phyloP scores from a whole-genome alignment of 2,888 invertebrate species.

The Ischnura elegans region DNA sequence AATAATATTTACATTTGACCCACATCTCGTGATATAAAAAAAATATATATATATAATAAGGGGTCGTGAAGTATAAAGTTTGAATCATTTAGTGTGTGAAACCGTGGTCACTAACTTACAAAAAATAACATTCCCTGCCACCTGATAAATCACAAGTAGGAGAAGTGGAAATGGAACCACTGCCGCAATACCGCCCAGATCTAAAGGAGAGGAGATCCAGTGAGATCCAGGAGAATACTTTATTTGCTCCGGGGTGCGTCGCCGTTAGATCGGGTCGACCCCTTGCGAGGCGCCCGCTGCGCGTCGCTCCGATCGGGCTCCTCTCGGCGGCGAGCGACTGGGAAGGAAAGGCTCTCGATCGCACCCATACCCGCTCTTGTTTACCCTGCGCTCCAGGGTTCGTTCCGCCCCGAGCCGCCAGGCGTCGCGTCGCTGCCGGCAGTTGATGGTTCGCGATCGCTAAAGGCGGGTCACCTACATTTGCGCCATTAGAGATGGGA shows the following conservation, averaged over 20 bases:
- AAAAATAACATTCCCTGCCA: too few species aligned
- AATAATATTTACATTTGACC: too few species aligned
- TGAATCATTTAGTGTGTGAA: too few species aligned
- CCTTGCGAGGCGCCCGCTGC: conserved; percentile 58
- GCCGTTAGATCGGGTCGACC: not conserved
- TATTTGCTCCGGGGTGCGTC: not conserved
- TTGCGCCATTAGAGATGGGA: not conserved
- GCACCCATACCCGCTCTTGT: not conserved
- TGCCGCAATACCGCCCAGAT: too few species aligned
- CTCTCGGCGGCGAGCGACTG: not conserved
- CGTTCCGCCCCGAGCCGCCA: not conserved
- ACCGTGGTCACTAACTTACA: too few species aligned
- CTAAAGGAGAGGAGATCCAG: too few species aligned
- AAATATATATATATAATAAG: too few species aligned
- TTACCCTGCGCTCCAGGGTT: not conserved
- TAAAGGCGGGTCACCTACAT: conserved; percentile 32
- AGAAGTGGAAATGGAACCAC: too few species aligned
- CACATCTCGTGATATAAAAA: too few species aligned
- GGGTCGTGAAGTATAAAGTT: too few species aligned
- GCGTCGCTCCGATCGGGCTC: conserved; percentile 52
- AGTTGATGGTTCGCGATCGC: conserved; percentile 1
- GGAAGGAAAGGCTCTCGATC: not conserved
- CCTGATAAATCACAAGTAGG: too few species aligned
- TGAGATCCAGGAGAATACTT: not conserved
- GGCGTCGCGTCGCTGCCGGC: conserved; percentile 38